A percentile compares a stretch with the other conserved stretches of the same genome.
Conservation (phyloP, 1,140 invertebrate genomes). For the Dolichoris vasculosae region DNA sequence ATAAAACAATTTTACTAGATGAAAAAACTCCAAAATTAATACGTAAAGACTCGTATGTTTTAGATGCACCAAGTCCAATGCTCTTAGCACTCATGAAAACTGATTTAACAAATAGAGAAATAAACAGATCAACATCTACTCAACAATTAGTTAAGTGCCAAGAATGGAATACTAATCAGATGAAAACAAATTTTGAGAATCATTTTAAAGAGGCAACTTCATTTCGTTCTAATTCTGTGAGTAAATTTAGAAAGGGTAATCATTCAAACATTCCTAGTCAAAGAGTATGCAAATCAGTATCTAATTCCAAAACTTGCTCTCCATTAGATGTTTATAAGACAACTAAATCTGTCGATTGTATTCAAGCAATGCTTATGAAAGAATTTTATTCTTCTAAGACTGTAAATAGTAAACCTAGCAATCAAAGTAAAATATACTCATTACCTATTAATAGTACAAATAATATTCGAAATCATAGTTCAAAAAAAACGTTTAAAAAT, state of each 20-base stretch:
- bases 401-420: slow-evolving; percentile 37
- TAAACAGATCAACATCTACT: slow-evolving; percentile 74
- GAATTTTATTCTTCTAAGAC: slow-evolving; percentile 51
- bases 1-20: slow-evolving; percentile 41
- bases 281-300: slow-evolving; percentile 55
- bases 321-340: slow-evolving; percentile 48
- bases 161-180: slow-evolving; percentile 73
- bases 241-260: slow-evolving; percentile 55
- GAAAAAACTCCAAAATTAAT: slow-evolving; percentile 72
- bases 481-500: slow-evolving; percentile 50
- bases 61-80: slow-evolving; percentile 78
- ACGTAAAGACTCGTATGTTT: slow-evolving; percentile 78
- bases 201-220: slow-evolving; percentile 51
- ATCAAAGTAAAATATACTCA: slow-evolving; percentile 45
- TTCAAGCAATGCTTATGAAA: slow-evolving; percentile 60
- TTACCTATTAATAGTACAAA: slow-evolving; percentile 52
- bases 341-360: slow-evolving; percentile 65
- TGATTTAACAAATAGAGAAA: slow-evolving; percentile 66
- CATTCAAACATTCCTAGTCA: slow-evolving; percentile 50
- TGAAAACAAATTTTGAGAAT: slow-evolving; percentile 64
- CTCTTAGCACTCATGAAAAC: slow-evolving; percentile 77
- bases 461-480: slow-evolving; percentile 46
- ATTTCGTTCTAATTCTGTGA: slow-evolving; percentile 46
- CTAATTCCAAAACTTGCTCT: slow-evolving; percentile 43
- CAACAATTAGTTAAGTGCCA: slow-evolving; percentile 68